Conservation (phyloP, 2,888 invertebrate species). For the Macaria notata region DNA sequence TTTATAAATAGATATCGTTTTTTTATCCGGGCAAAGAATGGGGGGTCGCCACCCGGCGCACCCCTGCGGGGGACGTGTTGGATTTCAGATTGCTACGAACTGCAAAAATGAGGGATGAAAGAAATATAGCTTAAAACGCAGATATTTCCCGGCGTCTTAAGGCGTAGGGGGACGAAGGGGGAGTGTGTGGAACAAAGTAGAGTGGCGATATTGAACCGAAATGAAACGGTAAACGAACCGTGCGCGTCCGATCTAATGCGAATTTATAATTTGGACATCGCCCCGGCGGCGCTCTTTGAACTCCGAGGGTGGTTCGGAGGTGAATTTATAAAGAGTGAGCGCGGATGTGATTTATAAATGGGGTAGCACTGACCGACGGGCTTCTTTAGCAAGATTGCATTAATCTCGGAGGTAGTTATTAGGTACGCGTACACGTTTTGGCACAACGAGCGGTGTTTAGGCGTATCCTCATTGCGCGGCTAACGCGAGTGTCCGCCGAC, state of each 20-base stretch:
- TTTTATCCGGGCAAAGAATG: slow-evolving; percentile 82
- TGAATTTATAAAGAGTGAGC: slow-evolving; percentile 69
- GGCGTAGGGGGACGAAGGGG: slow-evolving; percentile 64
- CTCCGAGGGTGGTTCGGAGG: slow-evolving; percentile 66
- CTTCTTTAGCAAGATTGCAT: slow-evolving; percentile 49
- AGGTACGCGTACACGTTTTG: slow-evolving; percentile 55
- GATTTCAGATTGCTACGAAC: slow-evolving; percentile 84
- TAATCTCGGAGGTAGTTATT: slow-evolving; percentile 59
- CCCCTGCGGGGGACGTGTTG: slow-evolving; percentile 81
- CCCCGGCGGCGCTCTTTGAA: slow-evolving; percentile 78
- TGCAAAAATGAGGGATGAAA: slow-evolving; percentile 84
- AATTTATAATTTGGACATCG: slow-evolving; percentile 83
- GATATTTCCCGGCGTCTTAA: slow-evolving; percentile 83
- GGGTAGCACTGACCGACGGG: slow-evolving; percentile 65
- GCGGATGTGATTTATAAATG: slow-evolving; percentile 75
- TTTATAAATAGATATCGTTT: slow-evolving; percentile 83
- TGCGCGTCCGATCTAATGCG: slow-evolving; percentile 82
- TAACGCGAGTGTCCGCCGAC: slow-evolving; percentile 80
- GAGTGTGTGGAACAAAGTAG: slow-evolving; percentile 82
- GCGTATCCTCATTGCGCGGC: slow-evolving; percentile 79
- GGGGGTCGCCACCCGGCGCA: slow-evolving; percentile 71
- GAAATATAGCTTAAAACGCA: slow-evolving; percentile 84
- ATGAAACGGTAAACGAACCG: slow-evolving; percentile 83
- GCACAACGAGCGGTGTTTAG: slow-evolving; percentile 71
- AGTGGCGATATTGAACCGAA: slow-evolving; percentile 82